A percentile compares a stretch with the other conserved stretches of the same genome.
These are phyloP conservation scores for Cheilosia pagana DNA, from an alignment of 2,888 invertebrate species.

Conservation along the genomic window DNA sequence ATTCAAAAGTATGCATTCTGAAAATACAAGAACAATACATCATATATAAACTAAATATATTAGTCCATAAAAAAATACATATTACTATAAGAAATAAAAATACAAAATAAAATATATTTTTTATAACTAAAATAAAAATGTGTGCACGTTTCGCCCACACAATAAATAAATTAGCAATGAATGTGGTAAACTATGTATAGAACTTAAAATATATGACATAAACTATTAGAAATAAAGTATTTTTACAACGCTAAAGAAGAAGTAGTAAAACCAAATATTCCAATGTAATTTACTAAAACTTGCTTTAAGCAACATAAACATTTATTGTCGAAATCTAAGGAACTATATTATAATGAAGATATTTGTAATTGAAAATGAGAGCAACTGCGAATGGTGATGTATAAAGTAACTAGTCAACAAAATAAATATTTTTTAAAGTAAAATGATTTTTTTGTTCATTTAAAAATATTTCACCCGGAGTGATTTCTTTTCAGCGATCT, in stretches of 20 bases:
- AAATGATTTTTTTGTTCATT: background rate
- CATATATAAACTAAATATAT: conserved; percentile 1
- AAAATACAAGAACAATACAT: conserved; percentile 26
- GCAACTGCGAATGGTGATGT: conserved; percentile 1
- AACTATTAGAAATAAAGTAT: conserved; percentile 67
- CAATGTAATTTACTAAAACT: conserved; percentile 25
- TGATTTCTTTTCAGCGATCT: too few species aligned
- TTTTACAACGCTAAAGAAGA: conserved; percentile 69
- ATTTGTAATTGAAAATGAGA: conserved; percentile 29
- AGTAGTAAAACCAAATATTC: conserved; percentile 21
- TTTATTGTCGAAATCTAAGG: conserved; percentile 26
- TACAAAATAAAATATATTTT: conserved; percentile 59
- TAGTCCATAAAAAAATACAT: conserved; percentile 14
- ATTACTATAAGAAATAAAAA: background rate
- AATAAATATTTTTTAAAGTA: conserved; percentile 71
- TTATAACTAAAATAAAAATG: conserved; percentile 43
- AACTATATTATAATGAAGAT: conserved; percentile 3
- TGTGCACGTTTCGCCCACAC: conserved; percentile 30
- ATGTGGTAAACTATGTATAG: conserved; percentile 67
- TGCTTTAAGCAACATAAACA: conserved; percentile 19
- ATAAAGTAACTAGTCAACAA: conserved; percentile 31
- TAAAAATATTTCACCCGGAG: background rate
- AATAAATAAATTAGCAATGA: conserved; percentile 49
- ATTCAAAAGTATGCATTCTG: conserved; percentile 4
- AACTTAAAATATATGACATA: conserved; percentile 17